Conservation (phyloP, 2,888 invertebrate genomes). For the Apamea monoglypha region DNA sequence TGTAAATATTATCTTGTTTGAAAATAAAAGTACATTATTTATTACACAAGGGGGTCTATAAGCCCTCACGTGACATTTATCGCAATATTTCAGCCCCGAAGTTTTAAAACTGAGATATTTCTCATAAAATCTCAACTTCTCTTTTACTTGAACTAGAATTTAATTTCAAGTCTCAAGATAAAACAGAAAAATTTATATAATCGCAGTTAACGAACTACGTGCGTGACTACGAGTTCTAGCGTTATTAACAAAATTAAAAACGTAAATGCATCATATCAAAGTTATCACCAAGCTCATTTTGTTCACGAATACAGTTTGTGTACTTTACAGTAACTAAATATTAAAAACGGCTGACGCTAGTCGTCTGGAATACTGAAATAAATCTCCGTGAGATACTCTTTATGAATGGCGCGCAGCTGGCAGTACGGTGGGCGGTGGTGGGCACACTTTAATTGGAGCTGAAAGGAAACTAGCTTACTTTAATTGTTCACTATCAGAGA, state of each 20-base stretch:
- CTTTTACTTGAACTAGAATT: constrained; percentile 19
- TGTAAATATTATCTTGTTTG: no score
- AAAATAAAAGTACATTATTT: no score
- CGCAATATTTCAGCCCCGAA: neutral
- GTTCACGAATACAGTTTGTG: constrained; percentile 48
- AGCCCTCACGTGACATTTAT: neutral
- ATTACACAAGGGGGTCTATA: no score
- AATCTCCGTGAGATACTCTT: constrained; percentile 36
- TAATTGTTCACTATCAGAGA: constrained; percentile 46
- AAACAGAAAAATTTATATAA: constrained; percentile 18
- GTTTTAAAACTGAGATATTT: constrained; percentile 20
- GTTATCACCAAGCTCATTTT: constrained; percentile 35
- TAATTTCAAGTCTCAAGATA: constrained; percentile 20
- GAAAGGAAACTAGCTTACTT: constrained; percentile 31
- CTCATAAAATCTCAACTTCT: constrained; percentile 11
- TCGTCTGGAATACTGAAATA: constrained; percentile 46
- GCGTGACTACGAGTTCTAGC: neutral
- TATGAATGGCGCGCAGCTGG: constrained; percentile 21
- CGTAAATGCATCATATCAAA: constrained; percentile 36
- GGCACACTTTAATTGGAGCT: constrained; percentile 39
- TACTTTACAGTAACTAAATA: constrained; percentile 32
- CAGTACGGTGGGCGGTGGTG: constrained; percentile 28
- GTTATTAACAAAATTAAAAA: constrained; percentile 47
- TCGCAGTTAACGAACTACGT: constrained; percentile 9
- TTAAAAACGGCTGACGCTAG: constrained; percentile 41